Conservation (phyloP, 2,888 invertebrate genomes). For the Cantharis lateralis region DNA sequence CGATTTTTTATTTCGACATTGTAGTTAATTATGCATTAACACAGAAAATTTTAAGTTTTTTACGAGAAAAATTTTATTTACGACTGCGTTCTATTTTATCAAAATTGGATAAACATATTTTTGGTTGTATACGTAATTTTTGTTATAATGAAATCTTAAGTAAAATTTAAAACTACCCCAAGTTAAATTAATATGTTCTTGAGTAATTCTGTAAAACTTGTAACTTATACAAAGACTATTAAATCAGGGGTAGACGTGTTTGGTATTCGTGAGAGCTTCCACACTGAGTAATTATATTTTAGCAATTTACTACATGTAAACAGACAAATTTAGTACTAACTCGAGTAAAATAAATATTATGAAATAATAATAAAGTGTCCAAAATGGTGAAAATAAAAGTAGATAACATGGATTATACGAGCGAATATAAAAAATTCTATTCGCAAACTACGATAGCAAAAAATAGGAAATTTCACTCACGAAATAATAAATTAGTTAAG, state of each 20-base stretch:
- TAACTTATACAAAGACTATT: not conserved
- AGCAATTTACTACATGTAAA: not conserved
- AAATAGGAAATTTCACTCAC: not conserved
- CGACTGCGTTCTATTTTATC: not conserved
- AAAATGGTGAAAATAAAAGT: not conserved
- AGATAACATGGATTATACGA: no score
- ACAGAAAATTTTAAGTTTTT: not conserved
- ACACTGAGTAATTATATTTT: not conserved
- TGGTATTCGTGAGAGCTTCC: not conserved
- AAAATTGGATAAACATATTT: not conserved
- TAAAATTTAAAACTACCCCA: not conserved
- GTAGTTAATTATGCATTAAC: not conserved
- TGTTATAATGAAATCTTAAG: not conserved
- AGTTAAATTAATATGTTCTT: not conserved
- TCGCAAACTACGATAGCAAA: not conserved
- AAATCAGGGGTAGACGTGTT: not conserved
- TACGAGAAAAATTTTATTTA: not conserved
- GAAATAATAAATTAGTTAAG: no score
- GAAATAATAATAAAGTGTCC: not conserved
- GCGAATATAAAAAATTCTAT: no score
- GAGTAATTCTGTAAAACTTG: not conserved
- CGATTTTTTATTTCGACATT: not conserved
- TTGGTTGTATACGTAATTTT: no score
- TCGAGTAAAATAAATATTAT: not conserved
- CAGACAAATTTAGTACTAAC: not conserved